Conservation (phyloP, 2,113 vertebrate species). For the Chiloscyllium plagiosum region DNA sequence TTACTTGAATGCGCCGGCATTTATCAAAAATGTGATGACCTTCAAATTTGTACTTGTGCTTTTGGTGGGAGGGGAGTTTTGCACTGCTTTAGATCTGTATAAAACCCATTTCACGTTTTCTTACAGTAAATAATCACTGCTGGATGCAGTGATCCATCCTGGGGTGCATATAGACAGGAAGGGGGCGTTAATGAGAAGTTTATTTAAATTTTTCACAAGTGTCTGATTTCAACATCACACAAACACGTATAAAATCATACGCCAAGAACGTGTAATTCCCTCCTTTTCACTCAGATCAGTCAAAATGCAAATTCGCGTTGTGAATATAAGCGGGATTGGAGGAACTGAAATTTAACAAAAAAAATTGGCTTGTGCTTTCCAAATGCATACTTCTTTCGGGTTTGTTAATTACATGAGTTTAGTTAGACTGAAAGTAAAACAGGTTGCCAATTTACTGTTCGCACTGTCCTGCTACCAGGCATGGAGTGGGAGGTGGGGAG, state of each 20-base stretch:
- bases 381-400: neutral
- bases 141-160: neutral
- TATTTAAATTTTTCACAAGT: conserved; percentile 3
- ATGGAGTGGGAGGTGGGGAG: neutral
- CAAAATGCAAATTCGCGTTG: neutral
- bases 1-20: neutral
- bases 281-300: neutral
- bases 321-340: neutral
- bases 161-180: neutral
- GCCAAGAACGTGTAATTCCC: neutral
- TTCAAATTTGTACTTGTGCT: conserved; percentile 9
- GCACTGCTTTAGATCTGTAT: neutral
- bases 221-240: conserved; percentile 3
- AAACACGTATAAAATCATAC: neutral
- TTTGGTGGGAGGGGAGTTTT: conserved; percentile 5
- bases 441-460: conserved; percentile 1
- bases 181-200: conserved; percentile 26
- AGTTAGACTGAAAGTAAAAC: conserved; percentile 15
- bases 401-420: neutral
- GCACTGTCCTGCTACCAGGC: conserved; percentile 9
- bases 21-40: neutral
- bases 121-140: conserved; percentile 23
- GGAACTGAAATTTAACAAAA: neutral
- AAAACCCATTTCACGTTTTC: neutral
- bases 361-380: neutral